These are phyloP conservation scores for Temnopleurus reevesii DNA, from an alignment of 53 echinoderm and acorn worm genomes.

Conservation along the genomic window DNA sequence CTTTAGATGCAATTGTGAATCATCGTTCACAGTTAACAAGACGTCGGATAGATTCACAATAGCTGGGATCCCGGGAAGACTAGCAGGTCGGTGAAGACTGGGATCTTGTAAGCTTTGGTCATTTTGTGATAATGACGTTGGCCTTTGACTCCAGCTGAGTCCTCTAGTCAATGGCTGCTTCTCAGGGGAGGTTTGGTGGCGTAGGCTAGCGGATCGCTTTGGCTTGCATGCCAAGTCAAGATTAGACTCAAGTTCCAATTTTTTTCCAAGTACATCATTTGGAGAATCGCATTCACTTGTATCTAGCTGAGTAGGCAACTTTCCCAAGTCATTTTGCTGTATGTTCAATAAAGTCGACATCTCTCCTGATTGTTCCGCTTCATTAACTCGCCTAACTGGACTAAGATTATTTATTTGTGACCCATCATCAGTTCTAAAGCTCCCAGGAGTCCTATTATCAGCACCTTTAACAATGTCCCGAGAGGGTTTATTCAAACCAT, in stretches of 20 bases:
- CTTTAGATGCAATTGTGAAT: background rate
- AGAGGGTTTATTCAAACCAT: background rate
- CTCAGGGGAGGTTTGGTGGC: background rate
- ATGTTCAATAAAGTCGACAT: background rate
- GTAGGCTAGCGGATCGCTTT: background rate
- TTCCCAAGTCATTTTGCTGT: background rate
- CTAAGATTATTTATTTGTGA: background rate
- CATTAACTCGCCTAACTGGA: slow-evolving; percentile 12
- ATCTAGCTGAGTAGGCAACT: no score
- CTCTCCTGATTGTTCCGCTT: slow-evolving; percentile 24
- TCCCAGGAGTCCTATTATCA: background rate
- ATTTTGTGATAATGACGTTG: background rate
- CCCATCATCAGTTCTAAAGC: background rate
- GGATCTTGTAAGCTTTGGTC: background rate
- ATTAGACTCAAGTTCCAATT: background rate
- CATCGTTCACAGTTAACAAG: background rate
- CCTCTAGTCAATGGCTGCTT: background rate
- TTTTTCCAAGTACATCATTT: background rate
- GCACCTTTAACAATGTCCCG: background rate
- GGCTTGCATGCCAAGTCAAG: background rate
- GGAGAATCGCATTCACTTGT: no score
- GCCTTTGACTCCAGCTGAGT: slow-evolving; percentile 36
- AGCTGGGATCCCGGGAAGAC: slow-evolving; percentile 9
- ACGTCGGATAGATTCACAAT: background rate
- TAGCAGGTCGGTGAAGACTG: background rate